These are phyloP conservation scores for Ictalurus furcatus DNA, from an alignment of 2,113 vertebrate species.

Conservation along the genomic window DNA sequence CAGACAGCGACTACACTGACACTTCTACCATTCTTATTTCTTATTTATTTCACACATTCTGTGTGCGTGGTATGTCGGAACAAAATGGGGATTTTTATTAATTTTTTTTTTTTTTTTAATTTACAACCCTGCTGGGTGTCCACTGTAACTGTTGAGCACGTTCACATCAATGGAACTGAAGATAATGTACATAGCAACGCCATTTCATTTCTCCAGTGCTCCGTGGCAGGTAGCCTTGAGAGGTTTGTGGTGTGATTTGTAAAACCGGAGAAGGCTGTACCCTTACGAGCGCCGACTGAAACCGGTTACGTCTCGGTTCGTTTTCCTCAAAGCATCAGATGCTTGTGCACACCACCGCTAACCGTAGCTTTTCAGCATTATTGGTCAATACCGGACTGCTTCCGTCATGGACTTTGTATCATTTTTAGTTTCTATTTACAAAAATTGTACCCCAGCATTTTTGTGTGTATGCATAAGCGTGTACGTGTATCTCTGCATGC, in stretches of 20 bases:
- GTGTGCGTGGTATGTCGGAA: slow-evolving; percentile 52
- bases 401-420: slow-evolving; percentile 42
- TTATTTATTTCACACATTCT: slow-evolving; percentile 50
- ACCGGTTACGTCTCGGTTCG: neutral
- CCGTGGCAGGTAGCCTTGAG: slow-evolving; percentile 32
- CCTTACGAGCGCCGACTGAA: slow-evolving; percentile 18
- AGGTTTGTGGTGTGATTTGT: slow-evolving; percentile 29
- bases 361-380: slow-evolving; percentile 30
- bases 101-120: neutral
- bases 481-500: slow-evolving; percentile 38
- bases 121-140: slow-evolving; percentile 41
- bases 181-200: slow-evolving; percentile 49
- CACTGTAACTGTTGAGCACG: slow-evolving; percentile 44
- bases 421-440: slow-evolving; percentile 26
- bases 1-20: slow-evolving; percentile 33
- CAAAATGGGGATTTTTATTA: slow-evolving; percentile 20
- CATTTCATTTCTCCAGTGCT: slow-evolving; percentile 45
- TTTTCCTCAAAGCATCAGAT: slow-evolving; percentile 36
- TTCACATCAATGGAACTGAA: slow-evolving; percentile 38
- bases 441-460: slow-evolving; percentile 24
- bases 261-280: slow-evolving; percentile 7
- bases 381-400: slow-evolving; percentile 32
- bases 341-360: slow-evolving; percentile 37
- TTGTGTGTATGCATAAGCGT: slow-evolving; percentile 32
- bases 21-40: slow-evolving; percentile 51